Evolutionary conservation across 2,888 invertebrate genomes (phyloP).

Genomic region (Nephrotoma guestfalica): DNA sequence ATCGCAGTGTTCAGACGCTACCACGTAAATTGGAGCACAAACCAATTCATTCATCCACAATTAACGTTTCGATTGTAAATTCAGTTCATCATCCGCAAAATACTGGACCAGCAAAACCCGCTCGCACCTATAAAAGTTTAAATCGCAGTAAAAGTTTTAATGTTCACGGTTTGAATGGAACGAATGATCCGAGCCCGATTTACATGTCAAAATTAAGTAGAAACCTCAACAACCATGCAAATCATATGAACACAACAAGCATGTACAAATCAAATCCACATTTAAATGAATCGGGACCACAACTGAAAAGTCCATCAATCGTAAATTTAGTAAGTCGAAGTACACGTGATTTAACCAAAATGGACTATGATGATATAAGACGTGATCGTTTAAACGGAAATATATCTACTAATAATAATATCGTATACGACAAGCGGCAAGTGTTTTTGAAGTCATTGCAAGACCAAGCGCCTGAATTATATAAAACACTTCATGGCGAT

Average conservation of each 20-base stretch:
- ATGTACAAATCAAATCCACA: constrained; percentile 70
- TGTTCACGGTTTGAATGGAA: constrained; percentile 47
- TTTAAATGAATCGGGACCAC: constrained; percentile 54
- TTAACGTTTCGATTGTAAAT: constrained; percentile 50
- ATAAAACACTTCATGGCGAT: constrained; percentile 52
- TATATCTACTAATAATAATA: constrained; percentile 27
- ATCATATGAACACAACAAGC: constrained; percentile 16
- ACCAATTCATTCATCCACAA: constrained; percentile 39
- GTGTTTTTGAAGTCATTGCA: constrained; percentile 53
- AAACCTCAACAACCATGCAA: constrained; percentile 28
- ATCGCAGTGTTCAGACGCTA: constrained; percentile 57
- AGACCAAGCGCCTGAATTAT: constrained; percentile 56
- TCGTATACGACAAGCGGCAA: constrained; percentile 46
- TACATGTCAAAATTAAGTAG: constrained; percentile 28
- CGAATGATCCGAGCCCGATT: constrained; percentile 34
- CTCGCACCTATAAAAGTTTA: constrained; percentile 60
- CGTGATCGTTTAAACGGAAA: constrained; percentile 11
- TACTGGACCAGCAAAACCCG: constrained; percentile 60
- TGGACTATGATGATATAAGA: constrained; percentile 22
- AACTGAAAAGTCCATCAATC: constrained; percentile 72
- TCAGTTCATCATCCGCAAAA: constrained; percentile 23
- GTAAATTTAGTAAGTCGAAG: constrained; percentile 75
- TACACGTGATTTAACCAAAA: constrained; percentile 59
- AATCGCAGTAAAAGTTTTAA: constrained; percentile 76
- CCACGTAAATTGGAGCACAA: constrained; percentile 43